phyloP scores from a whole-genome alignment of 2,888 invertebrate genomes.

The Morpho deidamia region DNA sequence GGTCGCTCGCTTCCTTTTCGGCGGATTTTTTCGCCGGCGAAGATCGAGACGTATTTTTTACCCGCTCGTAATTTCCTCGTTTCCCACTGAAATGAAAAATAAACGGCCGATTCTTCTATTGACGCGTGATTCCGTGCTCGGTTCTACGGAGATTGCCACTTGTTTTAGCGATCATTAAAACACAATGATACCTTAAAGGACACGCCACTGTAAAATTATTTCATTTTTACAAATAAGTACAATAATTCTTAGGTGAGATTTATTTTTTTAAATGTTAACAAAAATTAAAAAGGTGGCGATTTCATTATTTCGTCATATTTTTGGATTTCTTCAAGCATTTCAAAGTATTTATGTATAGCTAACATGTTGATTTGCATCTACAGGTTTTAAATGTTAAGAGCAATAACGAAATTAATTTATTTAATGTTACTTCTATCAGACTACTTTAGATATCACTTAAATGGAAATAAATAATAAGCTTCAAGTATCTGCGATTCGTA shows the following conservation, averaged over 20 bases:
- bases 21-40: slow-evolving; percentile 57
- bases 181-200: slow-evolving; percentile 16
- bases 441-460: too few species aligned
- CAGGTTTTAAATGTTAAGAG: too few species aligned
- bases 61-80: slow-evolving; percentile 66
- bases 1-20: slow-evolving; percentile 76
- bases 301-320: too few species aligned
- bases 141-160: slow-evolving; percentile 28
- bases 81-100: slow-evolving; percentile 65
- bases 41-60: slow-evolving; percentile 74
- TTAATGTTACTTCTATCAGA: too few species aligned
- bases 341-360: too few species aligned
- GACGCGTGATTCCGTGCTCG: slow-evolving; percentile 46
- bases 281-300: too few species aligned
- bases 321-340: too few species aligned
- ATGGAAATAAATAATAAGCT: too few species aligned
- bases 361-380: too few species aligned
- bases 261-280: not conserved
- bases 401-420: too few species aligned
- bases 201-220: slow-evolving; percentile 14
- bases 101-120: slow-evolving; percentile 50
- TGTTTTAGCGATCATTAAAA: slow-evolving; percentile 26
- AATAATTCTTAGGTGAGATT: not conserved
- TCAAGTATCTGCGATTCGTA: too few species aligned
- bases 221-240: slow-evolving; percentile 3